Conservation (phyloP, 2,797 vertebrate species). For the Stomatorhinus walkeri region DNA sequence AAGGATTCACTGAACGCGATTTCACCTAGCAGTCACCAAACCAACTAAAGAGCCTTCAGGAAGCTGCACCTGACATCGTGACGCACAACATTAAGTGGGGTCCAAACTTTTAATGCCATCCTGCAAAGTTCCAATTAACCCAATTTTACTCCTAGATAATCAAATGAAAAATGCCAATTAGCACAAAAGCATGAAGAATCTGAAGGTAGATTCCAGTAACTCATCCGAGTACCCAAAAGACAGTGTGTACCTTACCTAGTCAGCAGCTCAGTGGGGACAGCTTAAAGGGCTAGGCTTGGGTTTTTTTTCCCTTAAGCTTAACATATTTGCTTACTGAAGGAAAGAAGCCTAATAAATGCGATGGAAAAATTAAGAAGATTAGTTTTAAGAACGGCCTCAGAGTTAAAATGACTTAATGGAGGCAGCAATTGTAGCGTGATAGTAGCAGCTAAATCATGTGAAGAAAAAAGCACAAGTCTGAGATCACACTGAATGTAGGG, state of each 20-base stretch:
- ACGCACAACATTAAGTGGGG: neutral
- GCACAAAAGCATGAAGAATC: neutral
- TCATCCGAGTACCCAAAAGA: neutral
- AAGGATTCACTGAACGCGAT: neutral
- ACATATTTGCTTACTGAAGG: conserved; percentile 51
- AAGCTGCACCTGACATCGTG: neutral
- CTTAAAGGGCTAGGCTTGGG: conserved; percentile 36
- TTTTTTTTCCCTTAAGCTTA: conserved; percentile 6
- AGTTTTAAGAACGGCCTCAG: neutral
- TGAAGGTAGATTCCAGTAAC: neutral
- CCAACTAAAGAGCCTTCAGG: neutral
- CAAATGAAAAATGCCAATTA: neutral
- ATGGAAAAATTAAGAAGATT: conserved; percentile 52
- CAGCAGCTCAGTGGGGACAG: conserved; percentile 33
- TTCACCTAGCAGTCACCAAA: neutral
- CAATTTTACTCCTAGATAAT: neutral
- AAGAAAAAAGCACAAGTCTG: neutral
- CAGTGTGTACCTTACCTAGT: neutral
- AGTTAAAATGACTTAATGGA: conserved; percentile 3
- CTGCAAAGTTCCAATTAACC: neutral
- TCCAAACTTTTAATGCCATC: neutral
- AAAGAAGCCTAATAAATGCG: conserved; percentile 58
- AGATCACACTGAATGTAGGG: neutral
- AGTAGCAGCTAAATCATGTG: neutral
- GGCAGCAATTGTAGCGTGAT: neutral